Evolutionary conservation across 2,113 vertebrate genomes (phyloP).

Genomic region (Triplophysa siluroides): DNA sequence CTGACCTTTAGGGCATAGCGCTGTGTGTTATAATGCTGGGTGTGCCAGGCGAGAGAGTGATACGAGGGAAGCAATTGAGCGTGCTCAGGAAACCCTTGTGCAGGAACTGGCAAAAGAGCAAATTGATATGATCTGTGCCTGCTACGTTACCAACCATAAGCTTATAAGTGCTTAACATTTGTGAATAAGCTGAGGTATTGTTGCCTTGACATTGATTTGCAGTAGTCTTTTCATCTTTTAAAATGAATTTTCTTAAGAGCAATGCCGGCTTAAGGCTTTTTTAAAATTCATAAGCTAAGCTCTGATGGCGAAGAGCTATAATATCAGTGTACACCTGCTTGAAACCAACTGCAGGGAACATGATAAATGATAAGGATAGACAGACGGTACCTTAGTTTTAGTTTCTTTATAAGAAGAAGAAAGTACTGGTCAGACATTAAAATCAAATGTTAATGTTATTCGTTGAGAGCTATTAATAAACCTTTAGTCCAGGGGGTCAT

Average conservation of each 20-base stretch:
- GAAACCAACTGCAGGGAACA: not conserved
- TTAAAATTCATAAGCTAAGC: not conserved
- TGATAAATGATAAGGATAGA: too few relatives aligned
- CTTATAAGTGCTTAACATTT: constrained; percentile 28
- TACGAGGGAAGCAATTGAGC: constrained; percentile 61
- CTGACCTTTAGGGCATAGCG: constrained; percentile 30
- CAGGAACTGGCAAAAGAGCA: constrained; percentile 37
- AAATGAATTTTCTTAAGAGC: not conserved
- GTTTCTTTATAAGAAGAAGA: not conserved
- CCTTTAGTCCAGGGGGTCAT: not conserved
- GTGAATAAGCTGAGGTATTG: not conserved
- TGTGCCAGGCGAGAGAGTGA: constrained; percentile 48
- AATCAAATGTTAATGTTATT: not conserved
- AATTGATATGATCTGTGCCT: not conserved
- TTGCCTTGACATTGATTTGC: constrained; percentile 8
- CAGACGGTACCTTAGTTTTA: not conserved
- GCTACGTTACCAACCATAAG: not conserved
- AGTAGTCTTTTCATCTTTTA: not conserved
- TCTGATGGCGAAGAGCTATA: not conserved
- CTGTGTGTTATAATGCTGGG: constrained; percentile 33
- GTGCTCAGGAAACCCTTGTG: constrained; percentile 57
- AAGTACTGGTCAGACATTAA: not conserved
- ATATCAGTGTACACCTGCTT: not conserved
- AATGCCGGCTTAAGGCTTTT: not conserved
- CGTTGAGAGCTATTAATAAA: not conserved